phyloP scores from a whole-genome alignment of 2,113 vertebrate genomes.

The Gymnarchus niloticus region DNA sequence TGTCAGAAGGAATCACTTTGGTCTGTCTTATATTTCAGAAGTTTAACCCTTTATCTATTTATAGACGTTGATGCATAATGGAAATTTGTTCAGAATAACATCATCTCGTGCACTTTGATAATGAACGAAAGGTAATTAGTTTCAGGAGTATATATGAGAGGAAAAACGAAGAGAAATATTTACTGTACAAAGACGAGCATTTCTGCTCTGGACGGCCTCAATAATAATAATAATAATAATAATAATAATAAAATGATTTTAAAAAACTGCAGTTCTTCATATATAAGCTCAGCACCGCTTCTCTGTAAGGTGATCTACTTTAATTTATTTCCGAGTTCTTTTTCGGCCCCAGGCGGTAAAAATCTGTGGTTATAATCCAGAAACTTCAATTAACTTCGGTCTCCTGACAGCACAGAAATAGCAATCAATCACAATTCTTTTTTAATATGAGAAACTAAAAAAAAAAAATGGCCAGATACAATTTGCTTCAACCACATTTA shows the following conservation, averaged over 20 bases:
- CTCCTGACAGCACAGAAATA: background rate
- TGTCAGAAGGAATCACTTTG: background rate
- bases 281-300: background rate
- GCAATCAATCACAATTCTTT: background rate
- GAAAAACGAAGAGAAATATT: background rate
- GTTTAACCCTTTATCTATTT: background rate
- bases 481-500: background rate
- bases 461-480: background rate
- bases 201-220: background rate
- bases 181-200: background rate
- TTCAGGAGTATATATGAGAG: background rate
- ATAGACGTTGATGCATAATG: background rate
- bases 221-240: background rate
- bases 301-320: background rate
- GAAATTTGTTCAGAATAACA: background rate
- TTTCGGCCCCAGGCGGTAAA: background rate
- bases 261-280: too few species aligned
- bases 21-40: background rate
- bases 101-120: background rate
- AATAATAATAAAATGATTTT: background rate
- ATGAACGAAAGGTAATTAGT: background rate
- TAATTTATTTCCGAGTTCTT: background rate
- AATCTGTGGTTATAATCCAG: background rate
- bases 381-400: conserved; percentile 2
- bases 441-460: background rate